These are phyloP conservation scores for Yponomeuta malinellus DNA, from an alignment of 2,888 invertebrate genomes.

Conservation along the genomic window DNA sequence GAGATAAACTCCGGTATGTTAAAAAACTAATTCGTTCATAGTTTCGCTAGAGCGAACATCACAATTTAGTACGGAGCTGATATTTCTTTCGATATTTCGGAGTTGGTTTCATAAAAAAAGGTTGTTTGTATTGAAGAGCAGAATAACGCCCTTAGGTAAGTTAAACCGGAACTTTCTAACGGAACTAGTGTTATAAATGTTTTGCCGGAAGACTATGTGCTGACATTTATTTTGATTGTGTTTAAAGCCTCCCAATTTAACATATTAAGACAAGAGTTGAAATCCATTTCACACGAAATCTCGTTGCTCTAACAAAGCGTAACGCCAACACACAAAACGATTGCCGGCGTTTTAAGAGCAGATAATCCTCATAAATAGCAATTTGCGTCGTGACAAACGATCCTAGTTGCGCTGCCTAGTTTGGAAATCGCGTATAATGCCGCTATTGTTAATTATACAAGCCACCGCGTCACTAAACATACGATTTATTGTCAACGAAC, in stretches of 20 bases:
- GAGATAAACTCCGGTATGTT: no score
- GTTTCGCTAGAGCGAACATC: no score
- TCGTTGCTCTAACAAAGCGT: constrained; percentile 21
- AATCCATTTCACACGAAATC: constrained; percentile 12
- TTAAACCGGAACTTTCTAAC: no score
- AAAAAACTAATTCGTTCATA: no score
- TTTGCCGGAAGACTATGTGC: no score
- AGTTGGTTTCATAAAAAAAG: no score
- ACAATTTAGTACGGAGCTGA: no score
- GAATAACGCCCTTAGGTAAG: no score
- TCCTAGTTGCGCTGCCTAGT: constrained; percentile 55
- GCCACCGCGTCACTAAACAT: constrained; percentile 68
- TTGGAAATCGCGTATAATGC: constrained; percentile 72
- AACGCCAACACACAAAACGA: constrained; percentile 32
- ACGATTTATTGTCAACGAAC: constrained; percentile 69
- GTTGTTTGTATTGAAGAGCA: no score
- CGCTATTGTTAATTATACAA: constrained; percentile 72
- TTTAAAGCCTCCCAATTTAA: neutral
- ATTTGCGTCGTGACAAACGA: constrained; percentile 70
- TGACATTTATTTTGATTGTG: neutral
- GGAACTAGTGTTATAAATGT: no score
- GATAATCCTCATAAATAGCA: constrained; percentile 72
- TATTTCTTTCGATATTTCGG: no score
- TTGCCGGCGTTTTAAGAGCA: constrained; percentile 40
- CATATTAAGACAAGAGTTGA: neutral